These are phyloP conservation scores for Linnaemya vulpina DNA, from an alignment of 2,888 invertebrate species.

Conservation along the genomic window DNA sequence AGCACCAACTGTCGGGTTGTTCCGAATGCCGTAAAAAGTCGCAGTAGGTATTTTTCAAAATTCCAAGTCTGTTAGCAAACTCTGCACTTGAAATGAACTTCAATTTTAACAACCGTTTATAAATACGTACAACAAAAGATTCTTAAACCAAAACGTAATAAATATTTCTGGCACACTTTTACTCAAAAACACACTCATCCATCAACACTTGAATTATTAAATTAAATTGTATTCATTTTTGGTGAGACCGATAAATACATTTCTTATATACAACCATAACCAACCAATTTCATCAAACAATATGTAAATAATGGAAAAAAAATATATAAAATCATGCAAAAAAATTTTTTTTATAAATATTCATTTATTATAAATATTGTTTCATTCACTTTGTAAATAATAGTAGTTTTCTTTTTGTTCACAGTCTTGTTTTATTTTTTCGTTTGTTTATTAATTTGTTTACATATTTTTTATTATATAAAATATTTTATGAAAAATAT, in stretches of 20 bases:
- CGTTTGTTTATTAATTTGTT: constrained; percentile 18
- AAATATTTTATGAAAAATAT: constrained; percentile 52
- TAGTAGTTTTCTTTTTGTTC: constrained; percentile 73
- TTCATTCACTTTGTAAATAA: constrained; percentile 72
- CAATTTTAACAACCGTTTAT: neutral
- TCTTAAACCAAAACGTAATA: neutral
- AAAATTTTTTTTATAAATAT: constrained; percentile 12
- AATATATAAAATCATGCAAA: neutral
- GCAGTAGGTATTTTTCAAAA: no score
- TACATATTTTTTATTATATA: constrained; percentile 55
- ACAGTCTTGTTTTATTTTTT: constrained; percentile 15
- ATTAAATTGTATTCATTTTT: neutral
- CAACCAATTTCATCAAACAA: constrained; percentile 21
- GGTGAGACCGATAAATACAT: constrained; percentile 6
- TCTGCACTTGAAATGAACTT: neutral
- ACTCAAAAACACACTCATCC: constrained; percentile 5
- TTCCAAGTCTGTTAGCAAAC: no score
- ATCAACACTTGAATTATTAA: neutral
- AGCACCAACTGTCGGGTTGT: no score
- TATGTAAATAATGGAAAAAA: constrained; percentile 24
- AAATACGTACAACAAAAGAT: neutral
- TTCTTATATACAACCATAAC: constrained; percentile 21
- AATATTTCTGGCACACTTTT: constrained; percentile 17
- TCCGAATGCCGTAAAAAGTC: no score
- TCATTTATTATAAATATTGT: constrained; percentile 23